Evolutionary conservation across 2,888 invertebrate species (phyloP).

Genomic region (Polydrusus tereticollis): DNA sequence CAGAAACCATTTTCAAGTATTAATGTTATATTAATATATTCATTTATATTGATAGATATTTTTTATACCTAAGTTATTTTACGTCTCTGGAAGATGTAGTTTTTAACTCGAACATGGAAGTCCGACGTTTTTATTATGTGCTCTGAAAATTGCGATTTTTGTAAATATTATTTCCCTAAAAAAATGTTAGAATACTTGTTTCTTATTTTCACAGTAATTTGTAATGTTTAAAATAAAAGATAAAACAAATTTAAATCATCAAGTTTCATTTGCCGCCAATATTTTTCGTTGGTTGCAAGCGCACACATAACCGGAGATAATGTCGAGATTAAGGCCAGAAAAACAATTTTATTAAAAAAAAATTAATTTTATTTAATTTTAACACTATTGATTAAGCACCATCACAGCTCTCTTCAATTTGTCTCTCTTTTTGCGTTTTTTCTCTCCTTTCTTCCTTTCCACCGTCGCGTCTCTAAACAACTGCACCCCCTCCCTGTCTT

Average conservation of each 20-base stretch:
- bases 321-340: background rate
- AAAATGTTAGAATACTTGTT: slow-evolving; percentile 67
- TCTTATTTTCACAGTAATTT: slow-evolving; percentile 63
- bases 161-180: slow-evolving; percentile 62
- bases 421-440: slow-evolving; percentile 73
- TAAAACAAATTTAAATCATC: slow-evolving; percentile 21
- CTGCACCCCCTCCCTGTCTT: slow-evolving; percentile 80
- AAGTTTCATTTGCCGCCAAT: background rate
- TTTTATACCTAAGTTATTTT: slow-evolving; percentile 58
- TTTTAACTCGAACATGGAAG: slow-evolving; percentile 60
- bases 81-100: slow-evolving; percentile 58
- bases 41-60: slow-evolving; percentile 58
- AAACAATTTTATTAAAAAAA: slow-evolving; percentile 2
- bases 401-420: slow-evolving; percentile 75
- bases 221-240: slow-evolving; percentile 56
- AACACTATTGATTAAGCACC: slow-evolving; percentile 50
- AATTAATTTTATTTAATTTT: background rate
- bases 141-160: slow-evolving; percentile 58
- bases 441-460: slow-evolving; percentile 74
- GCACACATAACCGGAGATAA: too few species aligned
- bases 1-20: slow-evolving; percentile 61
- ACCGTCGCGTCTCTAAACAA: slow-evolving; percentile 83
- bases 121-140: slow-evolving; percentile 59
- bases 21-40: slow-evolving; percentile 61
- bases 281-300: too few species aligned